Evolutionary conservation across 2,888 invertebrate genomes (phyloP).

Genomic region (Agrochola lota): DNA sequence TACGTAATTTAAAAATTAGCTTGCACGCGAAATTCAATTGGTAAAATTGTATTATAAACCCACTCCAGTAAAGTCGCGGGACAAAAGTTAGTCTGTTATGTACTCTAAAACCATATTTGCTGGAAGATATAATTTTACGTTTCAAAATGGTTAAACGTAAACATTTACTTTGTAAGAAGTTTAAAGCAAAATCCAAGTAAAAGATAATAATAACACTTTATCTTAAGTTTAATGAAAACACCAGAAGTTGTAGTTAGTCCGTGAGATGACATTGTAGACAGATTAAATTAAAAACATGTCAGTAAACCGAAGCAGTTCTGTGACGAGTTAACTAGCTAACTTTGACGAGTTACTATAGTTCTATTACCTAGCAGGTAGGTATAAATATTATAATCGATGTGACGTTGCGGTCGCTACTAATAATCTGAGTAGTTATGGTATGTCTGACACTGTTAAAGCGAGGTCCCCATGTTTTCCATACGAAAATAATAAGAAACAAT

Average conservation of each 20-base stretch:
- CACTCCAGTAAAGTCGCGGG: background rate
- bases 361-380: background rate
- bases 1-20: background rate
- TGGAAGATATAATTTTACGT: background rate
- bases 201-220: constrained; percentile 22
- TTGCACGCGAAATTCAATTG: background rate
- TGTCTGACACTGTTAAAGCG: background rate
- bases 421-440: background rate
- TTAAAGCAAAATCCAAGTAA: constrained; percentile 24
- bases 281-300: constrained; percentile 36
- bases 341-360: constrained; percentile 12
- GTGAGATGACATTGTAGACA: constrained; percentile 9
- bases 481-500: background rate
- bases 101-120: background rate
- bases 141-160: constrained; percentile 21
- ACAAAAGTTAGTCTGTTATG: background rate
- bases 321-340: constrained; percentile 25
- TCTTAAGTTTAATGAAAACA: constrained; percentile 27
- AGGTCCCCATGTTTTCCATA: background rate
- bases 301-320: background rate
- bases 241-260: constrained; percentile 11
- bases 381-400: constrained; percentile 11
- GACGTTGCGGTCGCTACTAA: background rate
- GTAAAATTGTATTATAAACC: background rate
- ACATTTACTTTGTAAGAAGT: constrained; percentile 34